These are phyloP conservation scores for Vicugna pacos DNA, from an alignment of 2,113 vertebrate species.

Conservation along the genomic window DNA sequence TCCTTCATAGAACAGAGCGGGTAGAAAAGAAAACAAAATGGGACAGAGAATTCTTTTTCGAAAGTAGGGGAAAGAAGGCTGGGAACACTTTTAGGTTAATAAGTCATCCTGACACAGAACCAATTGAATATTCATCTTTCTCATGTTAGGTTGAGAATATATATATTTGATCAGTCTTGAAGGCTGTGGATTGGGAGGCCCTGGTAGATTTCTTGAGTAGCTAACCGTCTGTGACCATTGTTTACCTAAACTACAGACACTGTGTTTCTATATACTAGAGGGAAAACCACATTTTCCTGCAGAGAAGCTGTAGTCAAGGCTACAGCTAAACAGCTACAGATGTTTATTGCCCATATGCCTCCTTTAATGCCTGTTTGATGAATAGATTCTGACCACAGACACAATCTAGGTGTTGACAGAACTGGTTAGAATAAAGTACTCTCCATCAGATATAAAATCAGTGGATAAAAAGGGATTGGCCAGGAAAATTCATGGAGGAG, in stretches of 20 bases:
- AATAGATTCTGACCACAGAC: background rate
- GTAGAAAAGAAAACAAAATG: background rate
- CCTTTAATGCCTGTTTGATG: background rate
- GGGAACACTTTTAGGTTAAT: background rate
- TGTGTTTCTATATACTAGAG: background rate
- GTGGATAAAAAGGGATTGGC: background rate
- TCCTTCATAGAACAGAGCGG: background rate
- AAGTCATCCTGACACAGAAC: background rate
- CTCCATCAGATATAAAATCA: background rate
- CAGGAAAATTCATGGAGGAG: background rate
- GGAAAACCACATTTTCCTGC: background rate
- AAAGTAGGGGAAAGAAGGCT: background rate
- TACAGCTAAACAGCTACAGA: no score
- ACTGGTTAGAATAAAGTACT: background rate
- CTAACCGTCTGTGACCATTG: background rate
- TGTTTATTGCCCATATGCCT: background rate
- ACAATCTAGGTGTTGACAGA: background rate
- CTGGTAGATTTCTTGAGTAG: background rate
- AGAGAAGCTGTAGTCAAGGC: background rate
- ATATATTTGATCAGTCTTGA: background rate
- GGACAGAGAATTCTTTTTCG: background rate
- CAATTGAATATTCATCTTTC: background rate
- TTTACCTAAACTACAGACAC: background rate
- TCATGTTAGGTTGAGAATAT: background rate
- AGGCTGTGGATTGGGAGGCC: background rate